These are phyloP conservation scores for Campopleginae sp. DNA, from an alignment of 2,888 invertebrate genomes.

Conservation along the genomic window DNA sequence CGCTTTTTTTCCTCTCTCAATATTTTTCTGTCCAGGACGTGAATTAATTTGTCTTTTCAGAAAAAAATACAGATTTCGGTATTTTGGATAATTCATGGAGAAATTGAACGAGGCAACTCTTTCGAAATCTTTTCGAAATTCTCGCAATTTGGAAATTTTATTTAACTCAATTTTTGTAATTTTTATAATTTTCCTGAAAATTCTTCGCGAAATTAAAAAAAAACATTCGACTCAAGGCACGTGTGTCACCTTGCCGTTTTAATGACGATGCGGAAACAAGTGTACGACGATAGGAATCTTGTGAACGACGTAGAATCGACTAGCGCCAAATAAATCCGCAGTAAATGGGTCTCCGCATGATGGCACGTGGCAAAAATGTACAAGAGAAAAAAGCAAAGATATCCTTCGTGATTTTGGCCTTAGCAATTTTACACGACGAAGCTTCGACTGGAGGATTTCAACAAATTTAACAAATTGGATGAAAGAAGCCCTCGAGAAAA, in stretches of 20 bases:
- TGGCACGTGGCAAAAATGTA: background rate
- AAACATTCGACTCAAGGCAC: background rate
- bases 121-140: background rate
- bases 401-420: background rate
- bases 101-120: background rate
- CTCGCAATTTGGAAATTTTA: background rate
- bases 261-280: background rate
- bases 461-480: constrained; percentile 13
- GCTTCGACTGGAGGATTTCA: background rate
- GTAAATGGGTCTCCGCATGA: background rate
- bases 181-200: background rate
- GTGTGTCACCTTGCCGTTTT: background rate
- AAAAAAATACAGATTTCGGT: background rate
- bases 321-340: background rate
- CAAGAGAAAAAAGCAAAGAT: constrained; percentile 1
- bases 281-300: background rate
- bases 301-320: background rate
- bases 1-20: no score
- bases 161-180: background rate
- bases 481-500: background rate
- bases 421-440: background rate
- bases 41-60: no score
- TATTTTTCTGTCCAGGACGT: no score
- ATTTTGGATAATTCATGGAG: background rate
- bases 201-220: background rate